These are phyloP conservation scores for Nipponacmea schrenckii DNA, from an alignment of 2,888 invertebrate species.

Conservation along the genomic window DNA sequence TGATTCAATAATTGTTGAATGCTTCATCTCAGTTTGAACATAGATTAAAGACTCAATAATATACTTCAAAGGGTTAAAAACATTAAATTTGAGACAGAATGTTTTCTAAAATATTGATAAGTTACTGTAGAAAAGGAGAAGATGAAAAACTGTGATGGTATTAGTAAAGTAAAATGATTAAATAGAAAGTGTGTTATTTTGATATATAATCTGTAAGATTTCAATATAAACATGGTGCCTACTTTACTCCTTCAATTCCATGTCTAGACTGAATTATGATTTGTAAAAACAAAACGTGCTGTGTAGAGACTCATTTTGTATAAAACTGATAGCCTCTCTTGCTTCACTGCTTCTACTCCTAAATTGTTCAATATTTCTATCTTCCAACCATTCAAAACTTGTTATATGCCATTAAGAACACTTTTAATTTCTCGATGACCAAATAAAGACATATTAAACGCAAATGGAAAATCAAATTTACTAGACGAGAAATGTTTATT, in stretches of 20 bases:
- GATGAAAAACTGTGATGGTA: too few species aligned
- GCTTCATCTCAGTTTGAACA: too few species aligned
- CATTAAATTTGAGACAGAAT: too few species aligned
- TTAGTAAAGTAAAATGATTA: too few species aligned
- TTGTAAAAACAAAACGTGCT: slow-evolving; percentile 2
- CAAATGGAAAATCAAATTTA: not conserved
- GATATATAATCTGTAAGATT: too few species aligned
- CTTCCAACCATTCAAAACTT: not conserved
- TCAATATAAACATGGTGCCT: too few species aligned
- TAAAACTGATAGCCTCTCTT: not conserved
- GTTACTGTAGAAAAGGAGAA: too few species aligned
- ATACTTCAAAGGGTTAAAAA: too few species aligned
- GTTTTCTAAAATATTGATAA: too few species aligned
- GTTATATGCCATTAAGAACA: not conserved
- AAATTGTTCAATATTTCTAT: not conserved
- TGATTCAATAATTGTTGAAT: too few species aligned
- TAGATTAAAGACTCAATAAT: too few species aligned
- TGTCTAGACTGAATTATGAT: not conserved
- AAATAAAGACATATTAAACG: not conserved
- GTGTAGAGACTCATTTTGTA: not conserved
- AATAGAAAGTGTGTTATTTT: too few species aligned
- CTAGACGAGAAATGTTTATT: not conserved
- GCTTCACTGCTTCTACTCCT: not conserved
- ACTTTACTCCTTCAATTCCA: not conserved
- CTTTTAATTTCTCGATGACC: not conserved